A percentile compares a stretch with the other conserved stretches of the same genome.
Conservation (phyloP, 2,888 invertebrate species). For the Luffia ferchaultella region DNA sequence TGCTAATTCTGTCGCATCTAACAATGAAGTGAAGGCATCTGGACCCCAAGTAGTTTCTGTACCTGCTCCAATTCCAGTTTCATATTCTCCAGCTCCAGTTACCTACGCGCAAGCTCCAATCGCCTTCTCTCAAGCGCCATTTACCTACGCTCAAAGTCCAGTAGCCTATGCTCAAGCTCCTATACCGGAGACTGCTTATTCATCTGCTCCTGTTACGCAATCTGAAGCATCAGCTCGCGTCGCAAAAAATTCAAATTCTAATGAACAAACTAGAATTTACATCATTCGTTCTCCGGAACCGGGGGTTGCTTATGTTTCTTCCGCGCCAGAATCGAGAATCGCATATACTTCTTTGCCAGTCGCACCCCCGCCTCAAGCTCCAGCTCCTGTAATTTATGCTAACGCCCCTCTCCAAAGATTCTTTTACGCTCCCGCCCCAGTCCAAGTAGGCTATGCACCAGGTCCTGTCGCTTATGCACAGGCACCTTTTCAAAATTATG, state of each 20-base stretch:
- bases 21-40: no score
- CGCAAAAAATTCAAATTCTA: no score
- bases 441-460: no score
- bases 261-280: no score
- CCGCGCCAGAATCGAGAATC: slow-evolving; percentile 4
- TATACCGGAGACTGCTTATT: slow-evolving; percentile 17
- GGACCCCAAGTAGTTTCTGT: background rate
- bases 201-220: slow-evolving; percentile 13
- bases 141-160: slow-evolving; percentile 21
- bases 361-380: background rate
- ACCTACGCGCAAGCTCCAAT: slow-evolving; percentile 16
- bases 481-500: slow-evolving; percentile 8
- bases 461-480: slow-evolving; percentile 5
- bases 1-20: slow-evolving; percentile 4
- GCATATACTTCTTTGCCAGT: slow-evolving; percentile 12
- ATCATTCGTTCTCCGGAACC: no score
- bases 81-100: background rate
- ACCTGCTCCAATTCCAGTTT: background rate
- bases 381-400: no score
- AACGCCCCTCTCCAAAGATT: no score
- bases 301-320: slow-evolving; percentile 8
- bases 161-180: slow-evolving; percentile 26
- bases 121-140: slow-evolving; percentile 19
- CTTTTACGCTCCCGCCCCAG: slow-evolving; percentile 4
- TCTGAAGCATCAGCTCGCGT: slow-evolving; percentile 17